phyloP scores from a whole-genome alignment of 2,888 invertebrate genomes.

The Diarsia rubi region DNA sequence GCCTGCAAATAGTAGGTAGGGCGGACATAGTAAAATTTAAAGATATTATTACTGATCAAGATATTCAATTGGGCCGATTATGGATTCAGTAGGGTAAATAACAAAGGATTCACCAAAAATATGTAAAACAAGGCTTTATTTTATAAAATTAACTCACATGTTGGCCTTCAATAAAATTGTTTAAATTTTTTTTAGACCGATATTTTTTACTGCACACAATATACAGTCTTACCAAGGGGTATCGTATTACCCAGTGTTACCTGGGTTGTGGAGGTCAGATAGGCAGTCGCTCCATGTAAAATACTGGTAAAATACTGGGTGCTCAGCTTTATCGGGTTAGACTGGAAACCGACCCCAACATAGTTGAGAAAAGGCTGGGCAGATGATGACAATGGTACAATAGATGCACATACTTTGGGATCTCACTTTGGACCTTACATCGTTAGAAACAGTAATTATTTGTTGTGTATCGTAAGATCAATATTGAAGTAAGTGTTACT shows the following conservation, averaged over 20 bases:
- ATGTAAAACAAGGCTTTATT: neutral
- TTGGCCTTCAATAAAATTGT: neutral
- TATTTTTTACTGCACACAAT: neutral
- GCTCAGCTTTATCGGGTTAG: too few species aligned
- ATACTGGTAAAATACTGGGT: too few species aligned
- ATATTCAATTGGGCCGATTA: neutral
- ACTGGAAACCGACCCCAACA: too few species aligned
- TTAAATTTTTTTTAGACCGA: neutral
- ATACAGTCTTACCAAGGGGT: too few species aligned
- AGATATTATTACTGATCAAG: neutral
- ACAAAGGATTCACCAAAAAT: neutral
- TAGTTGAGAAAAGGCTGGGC: too few species aligned
- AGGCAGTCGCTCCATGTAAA: too few species aligned
- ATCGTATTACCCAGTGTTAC: too few species aligned
- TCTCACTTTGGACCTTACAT: neutral
- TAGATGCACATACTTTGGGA: neutral
- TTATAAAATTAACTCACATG: neutral
- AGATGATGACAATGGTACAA: neutral
- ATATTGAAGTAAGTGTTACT: neutral
- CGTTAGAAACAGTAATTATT: neutral
- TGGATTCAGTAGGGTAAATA: neutral
- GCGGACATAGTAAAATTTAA: neutral
- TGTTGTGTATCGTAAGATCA: neutral
- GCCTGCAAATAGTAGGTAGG: conserved; percentile 15
- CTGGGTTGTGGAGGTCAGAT: too few species aligned